Conservation (phyloP, 1,140 invertebrate genomes). For the Cardiocondyla obscurior region DNA sequence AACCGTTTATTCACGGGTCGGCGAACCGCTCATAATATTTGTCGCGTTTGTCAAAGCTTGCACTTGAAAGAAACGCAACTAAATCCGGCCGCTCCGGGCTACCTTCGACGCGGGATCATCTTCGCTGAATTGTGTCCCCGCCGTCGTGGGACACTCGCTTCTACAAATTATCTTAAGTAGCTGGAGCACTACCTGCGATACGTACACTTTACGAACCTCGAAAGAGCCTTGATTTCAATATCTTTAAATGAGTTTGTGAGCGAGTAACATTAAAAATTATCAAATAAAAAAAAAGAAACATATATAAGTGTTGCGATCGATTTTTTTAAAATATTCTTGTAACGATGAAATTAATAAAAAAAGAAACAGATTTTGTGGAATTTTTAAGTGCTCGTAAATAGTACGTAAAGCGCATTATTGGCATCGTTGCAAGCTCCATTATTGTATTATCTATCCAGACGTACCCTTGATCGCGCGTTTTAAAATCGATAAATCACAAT, state of each 20-base stretch:
- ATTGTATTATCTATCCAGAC: constrained; percentile 69
- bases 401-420: background rate
- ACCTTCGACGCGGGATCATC: constrained; percentile 51
- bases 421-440: constrained; percentile 28
- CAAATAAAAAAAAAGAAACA: background rate
- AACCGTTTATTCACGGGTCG: constrained; percentile 81
- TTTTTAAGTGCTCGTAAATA: background rate
- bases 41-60: constrained; percentile 73
- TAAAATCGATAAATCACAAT: constrained; percentile 84
- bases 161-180: constrained; percentile 23
- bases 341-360: background rate
- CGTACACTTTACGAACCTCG: background rate
- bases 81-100: constrained; percentile 52
- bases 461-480: constrained; percentile 71
- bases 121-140: background rate
- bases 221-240: no score
- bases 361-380: background rate
- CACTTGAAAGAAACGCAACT: constrained; percentile 23
- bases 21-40: constrained; percentile 81
- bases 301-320: no score
- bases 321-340: no score
- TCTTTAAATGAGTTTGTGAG: background rate
- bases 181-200: background rate
- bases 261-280: background rate
- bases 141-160: background rate